Evolutionary conservation across 1,140 invertebrate species (phyloP).

Genomic region (Vanessa tameamea): DNA sequence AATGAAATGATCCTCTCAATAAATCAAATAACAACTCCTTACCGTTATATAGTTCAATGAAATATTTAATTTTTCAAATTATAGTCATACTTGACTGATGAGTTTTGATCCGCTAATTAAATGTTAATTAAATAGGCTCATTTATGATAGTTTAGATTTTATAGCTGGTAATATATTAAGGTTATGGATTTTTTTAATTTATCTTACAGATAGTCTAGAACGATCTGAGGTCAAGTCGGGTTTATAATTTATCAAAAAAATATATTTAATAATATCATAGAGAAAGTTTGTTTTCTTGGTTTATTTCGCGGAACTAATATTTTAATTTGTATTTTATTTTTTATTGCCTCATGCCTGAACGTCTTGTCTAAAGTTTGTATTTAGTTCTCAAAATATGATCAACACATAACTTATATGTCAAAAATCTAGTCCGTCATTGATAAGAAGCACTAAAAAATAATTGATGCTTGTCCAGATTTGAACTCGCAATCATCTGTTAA

Average conservation of each 20-base stretch:
- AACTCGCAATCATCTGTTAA: too few relatives aligned
- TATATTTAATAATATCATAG: background rate
- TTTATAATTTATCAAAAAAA: background rate
- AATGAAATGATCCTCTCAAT: too few relatives aligned
- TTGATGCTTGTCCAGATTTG: too few relatives aligned
- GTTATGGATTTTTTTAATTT: background rate
- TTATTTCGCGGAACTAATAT: background rate
- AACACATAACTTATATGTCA: too few relatives aligned
- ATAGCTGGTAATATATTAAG: background rate
- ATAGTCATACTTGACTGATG: background rate
- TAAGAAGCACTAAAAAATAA: too few relatives aligned
- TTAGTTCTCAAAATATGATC: too few relatives aligned
- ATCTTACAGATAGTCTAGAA: slow-evolving; percentile 1
- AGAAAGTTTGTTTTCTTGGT: background rate
- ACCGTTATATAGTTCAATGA: background rate
- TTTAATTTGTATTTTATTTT: too few relatives aligned
- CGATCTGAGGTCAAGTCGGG: background rate
- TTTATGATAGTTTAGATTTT: slow-evolving; percentile 9
- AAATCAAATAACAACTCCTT: too few relatives aligned
- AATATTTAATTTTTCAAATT: background rate
- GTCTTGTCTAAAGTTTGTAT: too few relatives aligned
- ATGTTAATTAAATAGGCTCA: slow-evolving; percentile 7
- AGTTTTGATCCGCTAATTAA: background rate
- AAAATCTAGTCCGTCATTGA: too few relatives aligned
- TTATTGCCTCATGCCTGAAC: too few relatives aligned